Percentiles rank a stretch among this genome's conserved stretches.
These are phyloP conservation scores for Spilosoma lubricipeda DNA, from an alignment of 2,888 invertebrate genomes.

Conservation along the genomic window DNA sequence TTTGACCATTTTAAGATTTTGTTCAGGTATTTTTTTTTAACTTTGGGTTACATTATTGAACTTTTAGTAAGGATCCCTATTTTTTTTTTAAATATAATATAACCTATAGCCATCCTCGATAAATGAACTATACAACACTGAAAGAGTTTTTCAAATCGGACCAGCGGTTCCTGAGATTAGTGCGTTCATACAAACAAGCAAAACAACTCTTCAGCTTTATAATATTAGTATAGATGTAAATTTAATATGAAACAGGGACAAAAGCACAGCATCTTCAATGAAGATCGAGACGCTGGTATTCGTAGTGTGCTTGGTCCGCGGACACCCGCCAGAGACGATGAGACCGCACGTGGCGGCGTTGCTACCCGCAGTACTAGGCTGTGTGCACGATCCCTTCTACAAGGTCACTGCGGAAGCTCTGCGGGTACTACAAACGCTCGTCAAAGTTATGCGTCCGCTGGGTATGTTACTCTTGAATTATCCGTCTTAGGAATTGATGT, in stretches of 20 bases:
- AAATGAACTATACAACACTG: too few species aligned
- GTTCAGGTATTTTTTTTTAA: too few species aligned
- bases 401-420: slow-evolving; percentile 99
- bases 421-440: slow-evolving; percentile 96
- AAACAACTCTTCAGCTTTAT: too few species aligned
- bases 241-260: slow-evolving; percentile 86
- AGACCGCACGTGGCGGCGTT: slow-evolving; percentile 92
- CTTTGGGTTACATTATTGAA: too few species aligned
- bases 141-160: too few species aligned
- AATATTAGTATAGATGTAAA: background rate
- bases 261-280: slow-evolving; percentile 98
- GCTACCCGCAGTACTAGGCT: slow-evolving; percentile 94
- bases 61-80: too few species aligned
- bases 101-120: too few species aligned
- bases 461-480: slow-evolving; percentile 72
- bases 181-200: too few species aligned
- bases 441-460: slow-evolving; percentile 96
- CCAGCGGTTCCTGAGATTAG: too few species aligned
- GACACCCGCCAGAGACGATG: slow-evolving; percentile 92
- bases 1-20: too few species aligned
- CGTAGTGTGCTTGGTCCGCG: slow-evolving; percentile 92
- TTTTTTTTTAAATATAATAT: too few species aligned
- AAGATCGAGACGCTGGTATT: slow-evolving; percentile 98
- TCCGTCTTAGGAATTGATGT: too few species aligned
- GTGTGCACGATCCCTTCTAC: slow-evolving; percentile 98